Evolutionary conservation across 1,140 invertebrate species (phyloP), one percentile per base, ranked within the genome.

Genomic region (Pinna nobilis): DNA sequence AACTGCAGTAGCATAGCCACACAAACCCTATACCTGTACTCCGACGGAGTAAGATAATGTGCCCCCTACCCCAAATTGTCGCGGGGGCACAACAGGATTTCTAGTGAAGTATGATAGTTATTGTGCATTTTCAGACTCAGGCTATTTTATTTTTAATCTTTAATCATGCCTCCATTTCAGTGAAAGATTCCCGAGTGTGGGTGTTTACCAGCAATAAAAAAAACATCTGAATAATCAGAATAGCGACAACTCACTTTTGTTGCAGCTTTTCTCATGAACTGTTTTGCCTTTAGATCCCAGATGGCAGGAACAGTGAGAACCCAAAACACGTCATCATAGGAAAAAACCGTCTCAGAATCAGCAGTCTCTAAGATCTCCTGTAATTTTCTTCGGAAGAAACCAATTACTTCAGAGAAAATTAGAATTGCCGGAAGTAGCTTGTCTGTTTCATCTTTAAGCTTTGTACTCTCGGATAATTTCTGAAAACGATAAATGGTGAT

Each of bases 241-340:
- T n/a, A n/a, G n/a, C n/a, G n/a, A n/a, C 3, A 18, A 18, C 11
- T 33, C 50, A 61, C 57, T 35, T 18, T 35, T 2, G 32, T 25
- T n/a, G 57, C 32, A 15, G 57, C 57, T 20, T 37, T 35, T 23
- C 33, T 61, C 57, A 61, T 61, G 25, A 61, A 61, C 57, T 61
- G 61, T 28, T 65, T 65, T 20, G 61, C 61, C n/a, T 47, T 50
- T 0, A 49, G 28, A 28, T 65, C 49, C 61, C 61, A 65, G 23
- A 65, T 65, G 23, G 61, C 61, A 15, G 61, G 61, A 2, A 65
- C 61, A 15, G 61, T 65, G 1, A 65, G 9, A 7, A 65, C 61
- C 61, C 61, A 65, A 20, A 47, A 28, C 3, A 65, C 37, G 35
- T 61, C 57, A n/a, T 44, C 39, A n/a, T 44, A 44, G n/a, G 9